Conservation (phyloP, 2,888 invertebrate genomes). For the Folsomia candida region DNA sequence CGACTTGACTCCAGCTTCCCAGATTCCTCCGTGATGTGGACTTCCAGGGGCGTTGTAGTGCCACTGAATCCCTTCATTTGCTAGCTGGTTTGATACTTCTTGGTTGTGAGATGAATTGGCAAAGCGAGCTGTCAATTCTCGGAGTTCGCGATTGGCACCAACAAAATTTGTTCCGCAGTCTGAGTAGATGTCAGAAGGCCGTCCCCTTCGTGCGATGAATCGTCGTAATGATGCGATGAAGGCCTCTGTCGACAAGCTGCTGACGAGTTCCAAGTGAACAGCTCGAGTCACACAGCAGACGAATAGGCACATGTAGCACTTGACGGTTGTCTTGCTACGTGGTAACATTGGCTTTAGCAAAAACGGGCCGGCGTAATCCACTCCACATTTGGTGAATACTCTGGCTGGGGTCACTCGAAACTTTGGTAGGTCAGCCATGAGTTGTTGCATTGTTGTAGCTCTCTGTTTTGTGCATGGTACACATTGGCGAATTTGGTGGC, state of each 20-base stretch:
- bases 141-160: no score
- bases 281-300: constrained; percentile 20
- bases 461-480: constrained; percentile 29
- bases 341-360: background rate
- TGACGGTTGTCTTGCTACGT: background rate
- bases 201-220: no score
- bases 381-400: constrained; percentile 47
- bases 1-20: no score
- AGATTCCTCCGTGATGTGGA: constrained; percentile 53
- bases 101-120: no score
- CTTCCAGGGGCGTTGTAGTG: constrained; percentile 52
- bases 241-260: constrained; percentile 50
- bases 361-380: constrained; percentile 33
- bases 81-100: constrained; percentile 3
- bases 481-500: constrained; percentile 28
- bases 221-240: constrained; percentile 52
- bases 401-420: constrained; percentile 42
- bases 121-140: no score
- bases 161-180: no score
- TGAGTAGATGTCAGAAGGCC: no score
- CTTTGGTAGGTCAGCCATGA: constrained; percentile 51
- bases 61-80: constrained; percentile 50
- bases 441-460: constrained; percentile 31
- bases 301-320: constrained; percentile 13
- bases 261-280: constrained; percentile 51